These are phyloP conservation scores for Tenodera sinensis DNA, from an alignment of 2,888 invertebrate genomes.

Conservation along the genomic window DNA sequence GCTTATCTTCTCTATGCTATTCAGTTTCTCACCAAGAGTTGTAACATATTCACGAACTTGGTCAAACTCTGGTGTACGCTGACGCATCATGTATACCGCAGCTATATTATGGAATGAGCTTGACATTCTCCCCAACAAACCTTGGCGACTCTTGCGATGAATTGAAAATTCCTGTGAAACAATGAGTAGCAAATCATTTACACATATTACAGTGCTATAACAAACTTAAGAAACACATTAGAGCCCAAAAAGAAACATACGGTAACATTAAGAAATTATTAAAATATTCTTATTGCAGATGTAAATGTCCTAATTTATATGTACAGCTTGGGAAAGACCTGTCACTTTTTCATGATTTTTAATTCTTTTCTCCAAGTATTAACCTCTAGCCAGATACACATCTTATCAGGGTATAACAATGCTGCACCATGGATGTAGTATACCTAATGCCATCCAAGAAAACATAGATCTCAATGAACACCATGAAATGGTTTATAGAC, in stretches of 20 bases:
- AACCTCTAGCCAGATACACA: too few species aligned
- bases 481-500: too few species aligned
- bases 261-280: background rate
- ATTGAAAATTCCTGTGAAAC: slow-evolving; percentile 56
- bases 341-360: too few species aligned
- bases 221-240: background rate
- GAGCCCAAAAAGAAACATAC: background rate
- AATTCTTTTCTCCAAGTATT: too few species aligned
- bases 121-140: slow-evolving; percentile 53
- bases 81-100: slow-evolving; percentile 53
- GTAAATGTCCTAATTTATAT: too few species aligned
- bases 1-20: slow-evolving; percentile 60
- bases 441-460: too few species aligned
- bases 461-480: too few species aligned
- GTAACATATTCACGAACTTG: slow-evolving; percentile 58
- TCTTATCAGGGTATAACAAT: too few species aligned
- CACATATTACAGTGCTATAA: background rate
- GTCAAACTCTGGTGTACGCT: slow-evolving; percentile 59
- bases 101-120: slow-evolving; percentile 56
- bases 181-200: background rate
- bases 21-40: slow-evolving; percentile 58
- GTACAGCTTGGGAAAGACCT: too few species aligned
- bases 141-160: slow-evolving; percentile 55
- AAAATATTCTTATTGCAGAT: too few species aligned
- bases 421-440: too few species aligned